A percentile compares a stretch with the other conserved stretches of the same genome.
phyloP scores from a whole-genome alignment of 2,113 vertebrate species.

The Cochlearius cochlearius region DNA sequence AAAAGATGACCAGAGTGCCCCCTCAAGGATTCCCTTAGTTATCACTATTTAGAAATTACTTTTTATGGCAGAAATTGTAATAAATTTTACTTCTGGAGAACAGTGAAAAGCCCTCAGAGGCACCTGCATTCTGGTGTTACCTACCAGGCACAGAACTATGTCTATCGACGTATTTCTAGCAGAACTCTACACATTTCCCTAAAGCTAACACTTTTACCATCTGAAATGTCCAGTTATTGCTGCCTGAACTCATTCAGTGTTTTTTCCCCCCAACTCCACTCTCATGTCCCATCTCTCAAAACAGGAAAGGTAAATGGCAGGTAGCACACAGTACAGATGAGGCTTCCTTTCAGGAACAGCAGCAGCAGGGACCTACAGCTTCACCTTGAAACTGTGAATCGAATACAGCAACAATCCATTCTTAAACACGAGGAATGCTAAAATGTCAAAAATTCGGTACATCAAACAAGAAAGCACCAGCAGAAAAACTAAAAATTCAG shows the following conservation, averaged over 20 bases:
- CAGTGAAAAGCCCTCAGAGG: neutral
- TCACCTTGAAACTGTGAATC: neutral
- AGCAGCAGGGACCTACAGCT: neutral
- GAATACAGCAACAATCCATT: neutral
- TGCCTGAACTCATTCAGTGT: neutral
- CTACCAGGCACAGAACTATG: neutral
- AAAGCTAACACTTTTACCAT: neutral
- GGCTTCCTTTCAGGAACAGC: neutral
- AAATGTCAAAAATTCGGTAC: neutral
- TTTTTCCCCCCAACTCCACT: accelerated
- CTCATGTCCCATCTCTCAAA: neutral
- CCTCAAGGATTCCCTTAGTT: neutral
- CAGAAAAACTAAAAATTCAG: neutral
- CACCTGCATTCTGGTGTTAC: neutral
- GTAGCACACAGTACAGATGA: neutral
- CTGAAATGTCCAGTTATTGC: neutral
- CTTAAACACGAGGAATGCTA: neutral
- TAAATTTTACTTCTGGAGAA: neutral
- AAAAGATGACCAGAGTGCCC: neutral
- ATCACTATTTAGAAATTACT: neutral
- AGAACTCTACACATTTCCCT: neutral
- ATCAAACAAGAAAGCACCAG: neutral
- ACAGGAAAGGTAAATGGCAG: neutral
- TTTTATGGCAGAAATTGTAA: neutral
- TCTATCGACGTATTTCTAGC: neutral